A percentile compares a stretch with the other conserved stretches of the same genome.
Evolutionary conservation across 2,797 vertebrate species (phyloP).

Genomic region (Silurus lanzhouensis): DNA sequence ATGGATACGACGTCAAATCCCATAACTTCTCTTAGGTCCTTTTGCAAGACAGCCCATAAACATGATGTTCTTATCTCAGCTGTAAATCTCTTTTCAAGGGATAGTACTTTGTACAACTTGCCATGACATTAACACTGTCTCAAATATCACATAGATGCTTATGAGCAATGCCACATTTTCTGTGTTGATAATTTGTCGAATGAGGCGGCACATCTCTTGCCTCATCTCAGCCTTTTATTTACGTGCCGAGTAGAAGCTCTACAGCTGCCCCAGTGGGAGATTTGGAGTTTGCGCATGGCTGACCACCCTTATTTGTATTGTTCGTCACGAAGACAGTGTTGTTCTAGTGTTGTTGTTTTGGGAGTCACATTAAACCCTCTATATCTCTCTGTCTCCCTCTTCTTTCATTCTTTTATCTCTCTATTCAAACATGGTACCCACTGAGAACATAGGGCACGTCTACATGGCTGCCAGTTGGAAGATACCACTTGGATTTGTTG

Average conservation of each 20-base stretch:
- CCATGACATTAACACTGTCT: not conserved
- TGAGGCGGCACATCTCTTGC: not conserved
- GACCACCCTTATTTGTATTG: slow-evolving; percentile 69
- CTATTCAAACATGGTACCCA: slow-evolving; percentile 30
- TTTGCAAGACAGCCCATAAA: not conserved
- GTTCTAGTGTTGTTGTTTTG: slow-evolving; percentile 76
- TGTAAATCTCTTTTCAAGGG: not conserved
- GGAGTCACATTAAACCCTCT: slow-evolving; percentile 66
- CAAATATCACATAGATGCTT: not conserved
- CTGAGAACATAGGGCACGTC: slow-evolving; percentile 9
- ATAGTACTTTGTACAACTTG: not conserved
- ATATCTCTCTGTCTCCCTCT: slow-evolving; percentile 21
- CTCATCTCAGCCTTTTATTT: not conserved
- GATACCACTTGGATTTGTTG: not conserved
- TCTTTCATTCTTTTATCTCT: slow-evolving; percentile 41
- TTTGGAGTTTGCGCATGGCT: slow-evolving; percentile 66
- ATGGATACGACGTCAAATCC: not conserved
- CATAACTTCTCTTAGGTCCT: not conserved
- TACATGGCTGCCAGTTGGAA: slow-evolving; percentile 15
- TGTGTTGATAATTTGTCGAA: not conserved
- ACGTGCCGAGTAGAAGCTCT: not conserved
- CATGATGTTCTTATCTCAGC: not conserved
- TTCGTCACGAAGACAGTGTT: slow-evolving; percentile 77
- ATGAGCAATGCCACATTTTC: not conserved
- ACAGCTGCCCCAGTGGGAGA: slow-evolving; percentile 18